These are phyloP conservation scores for Petrophora chlorosata DNA, from an alignment of 2,888 invertebrate species.

Conservation along the genomic window DNA sequence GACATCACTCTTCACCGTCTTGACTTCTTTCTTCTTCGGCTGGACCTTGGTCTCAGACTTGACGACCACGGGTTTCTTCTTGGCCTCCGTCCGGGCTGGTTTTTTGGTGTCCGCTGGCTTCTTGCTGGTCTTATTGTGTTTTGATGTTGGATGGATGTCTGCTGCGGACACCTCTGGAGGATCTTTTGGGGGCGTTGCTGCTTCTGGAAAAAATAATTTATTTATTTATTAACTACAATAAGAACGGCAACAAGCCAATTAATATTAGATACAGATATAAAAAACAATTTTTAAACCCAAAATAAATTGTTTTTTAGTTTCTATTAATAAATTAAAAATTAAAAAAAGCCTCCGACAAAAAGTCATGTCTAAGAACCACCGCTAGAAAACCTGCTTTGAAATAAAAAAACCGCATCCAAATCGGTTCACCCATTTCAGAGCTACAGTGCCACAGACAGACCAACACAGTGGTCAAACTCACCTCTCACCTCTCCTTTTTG, in stretches of 20 bases:
- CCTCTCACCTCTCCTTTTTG: too few relatives aligned
- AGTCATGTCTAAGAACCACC: too few relatives aligned
- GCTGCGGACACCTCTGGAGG: slow-evolving; percentile 71
- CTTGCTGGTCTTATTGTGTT: slow-evolving; percentile 44
- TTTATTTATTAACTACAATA: neutral
- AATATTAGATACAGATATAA: neutral
- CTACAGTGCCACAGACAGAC: too few relatives aligned
- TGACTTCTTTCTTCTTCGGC: slow-evolving; percentile 44
- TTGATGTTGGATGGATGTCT: slow-evolving; percentile 50
- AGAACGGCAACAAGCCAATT: too few relatives aligned
- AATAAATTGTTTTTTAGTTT: too few relatives aligned
- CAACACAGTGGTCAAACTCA: too few relatives aligned
- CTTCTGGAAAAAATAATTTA: slow-evolving; percentile 38
- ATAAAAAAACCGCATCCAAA: too few relatives aligned
- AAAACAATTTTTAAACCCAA: too few relatives aligned
- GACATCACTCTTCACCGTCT: slow-evolving; percentile 25
- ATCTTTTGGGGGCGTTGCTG: slow-evolving; percentile 51
- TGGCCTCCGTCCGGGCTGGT: slow-evolving; percentile 32
- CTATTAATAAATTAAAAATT: too few relatives aligned
- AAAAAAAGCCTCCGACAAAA: too few relatives aligned
- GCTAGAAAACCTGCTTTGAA: too few relatives aligned
- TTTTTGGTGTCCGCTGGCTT: slow-evolving; percentile 43
- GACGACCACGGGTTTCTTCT: slow-evolving; percentile 45
- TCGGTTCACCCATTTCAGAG: too few relatives aligned
- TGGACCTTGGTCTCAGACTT: slow-evolving; percentile 44